Base-by-base conservation (phyloP, 2,113 vertebrate genomes). In the Daphoenositta chrysoptera region DNA sequence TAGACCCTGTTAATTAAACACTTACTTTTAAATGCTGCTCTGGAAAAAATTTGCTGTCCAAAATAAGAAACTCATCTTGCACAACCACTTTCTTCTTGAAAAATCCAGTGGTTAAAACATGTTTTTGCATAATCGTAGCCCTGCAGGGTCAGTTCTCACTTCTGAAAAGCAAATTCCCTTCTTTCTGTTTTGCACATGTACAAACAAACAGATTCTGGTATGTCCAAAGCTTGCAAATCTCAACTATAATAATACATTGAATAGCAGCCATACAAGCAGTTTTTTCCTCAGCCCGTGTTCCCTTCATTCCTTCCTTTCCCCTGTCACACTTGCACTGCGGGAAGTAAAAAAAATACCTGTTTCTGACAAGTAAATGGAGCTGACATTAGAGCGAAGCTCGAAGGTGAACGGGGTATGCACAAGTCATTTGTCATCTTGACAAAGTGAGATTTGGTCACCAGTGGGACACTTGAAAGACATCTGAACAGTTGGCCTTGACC, bases 341-440 rank as follows among this genome's bases (percentile, higher is more conserved):
- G 96, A 94, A 97, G 93, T 95, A 89, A 94, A 94, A 94, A 89
- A 95, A 96, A 97, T 82, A 96, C 94, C 94, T 95, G 83, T 42
- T 95, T 89, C 87, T 96, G 95, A 97, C 93, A 96, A 94, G 96
- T 78, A 88, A 97, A 96, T 61, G 95, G 56, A 93, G 88, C 95
- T 96, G 96, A 97, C 96, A 91, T 93, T 73, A 68, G 64, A 69
- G 83, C 2, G 2, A 94, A 96, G 12, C 76, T 88, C 8, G 56
- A 71, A 94, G 92, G 89, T 61, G 42, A 87, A 93, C 22, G 33
- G 66, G 77, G 82, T 89, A 96, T 91, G 95, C 5, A 3, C 45
- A 94, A 94, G 64, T 81, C 90, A 98, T 97, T 97, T 97, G 96
- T 98, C 97, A 97, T 98, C 93, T 89, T 98, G 97, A 98, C 97